Base-by-base conservation (phyloP, 2,888 invertebrate genomes). In the Drosophila anomalipes region DNA sequence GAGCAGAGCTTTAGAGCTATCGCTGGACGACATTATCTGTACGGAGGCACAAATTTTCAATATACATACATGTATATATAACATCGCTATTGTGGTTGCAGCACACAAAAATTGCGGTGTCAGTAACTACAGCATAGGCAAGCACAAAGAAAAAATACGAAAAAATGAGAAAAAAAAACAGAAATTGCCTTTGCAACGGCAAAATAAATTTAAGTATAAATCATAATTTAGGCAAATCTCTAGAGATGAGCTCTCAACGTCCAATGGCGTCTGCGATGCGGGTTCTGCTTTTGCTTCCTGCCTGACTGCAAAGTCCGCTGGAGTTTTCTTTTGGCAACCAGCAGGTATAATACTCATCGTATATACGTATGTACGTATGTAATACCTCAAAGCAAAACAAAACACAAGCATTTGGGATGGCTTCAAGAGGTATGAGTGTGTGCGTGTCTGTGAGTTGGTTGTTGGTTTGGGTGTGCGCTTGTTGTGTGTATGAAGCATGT, bases 221-320 rank as follows among this genome's bases (percentile, higher is more conserved):
- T 87, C 90, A 87, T 89, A 87, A 87, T 89, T 89, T 87, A 86
- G 90, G 76, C 82, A 86, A 89, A 83, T 87, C 87, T 87, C 87
- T 72, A 63, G 87, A 86, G 87, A 87, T 87, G 88, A 89, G 88
- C 88, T 83, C 82, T 85, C 87, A 82, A 77, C 83, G 74, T 78
- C 60, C 67, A 56, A 73, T 68, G 68, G 56, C 33, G 35, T 57
- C 52, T 59, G 59, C 52, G 63, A 47, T 83, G 74, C 66, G 70
- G 81, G 70, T 26, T 69, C 44, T 52, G 56, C 60, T 54, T 69
- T 35, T 33, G 30, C 69, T 66, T 66, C 28, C 59, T 32, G 65
- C 16, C 37, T 22, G 37, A 22, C 16, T 39, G 30, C 39, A 51
- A 41, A 51, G 51, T 69, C 47, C 22, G 52, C 35, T 49, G 37